Evolutionary conservation across 2,888 invertebrate species (phyloP).

Genomic region (Omphaloscelis lunosa): DNA sequence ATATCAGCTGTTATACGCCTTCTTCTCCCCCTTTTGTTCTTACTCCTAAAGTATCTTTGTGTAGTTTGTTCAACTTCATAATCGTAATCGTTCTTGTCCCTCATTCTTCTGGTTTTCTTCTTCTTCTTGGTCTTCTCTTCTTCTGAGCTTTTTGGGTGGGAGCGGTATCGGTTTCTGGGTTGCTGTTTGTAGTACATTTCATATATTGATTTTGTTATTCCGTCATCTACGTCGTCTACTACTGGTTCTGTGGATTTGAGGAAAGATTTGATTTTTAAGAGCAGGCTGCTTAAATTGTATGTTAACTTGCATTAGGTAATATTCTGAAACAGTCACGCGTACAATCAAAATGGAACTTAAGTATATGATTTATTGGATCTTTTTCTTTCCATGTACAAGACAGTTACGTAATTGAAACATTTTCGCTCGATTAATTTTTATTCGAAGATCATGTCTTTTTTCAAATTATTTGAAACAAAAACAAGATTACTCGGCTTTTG

Average conservation of each 20-base stretch:
- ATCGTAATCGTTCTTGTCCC: constrained; percentile 57
- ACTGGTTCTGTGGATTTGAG: constrained; percentile 54
- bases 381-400: too few relatives aligned
- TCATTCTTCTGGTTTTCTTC: constrained; percentile 57
- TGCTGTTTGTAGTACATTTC: constrained; percentile 84
- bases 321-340: too few relatives aligned
- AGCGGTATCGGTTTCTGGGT: constrained; percentile 17
- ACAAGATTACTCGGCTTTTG: too few relatives aligned
- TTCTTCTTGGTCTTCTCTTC: constrained; percentile 44
- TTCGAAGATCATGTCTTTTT: too few relatives aligned
- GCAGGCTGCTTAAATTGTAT: too few relatives aligned
- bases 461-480: too few relatives aligned
- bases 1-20: constrained; percentile 38
- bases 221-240: constrained; percentile 78
- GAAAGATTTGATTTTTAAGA: background rate
- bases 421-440: too few relatives aligned
- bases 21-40: constrained; percentile 26
- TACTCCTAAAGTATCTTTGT: constrained; percentile 19
- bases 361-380: too few relatives aligned
- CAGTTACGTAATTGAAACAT: too few relatives aligned
- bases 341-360: too few relatives aligned
- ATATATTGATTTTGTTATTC: constrained; percentile 84
- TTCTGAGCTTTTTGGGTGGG: constrained; percentile 39
- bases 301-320: too few relatives aligned
- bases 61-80: constrained; percentile 50